Percentiles rank a stretch among this genome's conserved stretches.
Evolutionary conservation across 2,113 vertebrate species (phyloP).

Genomic region (Erinaceus europaeus): DNA sequence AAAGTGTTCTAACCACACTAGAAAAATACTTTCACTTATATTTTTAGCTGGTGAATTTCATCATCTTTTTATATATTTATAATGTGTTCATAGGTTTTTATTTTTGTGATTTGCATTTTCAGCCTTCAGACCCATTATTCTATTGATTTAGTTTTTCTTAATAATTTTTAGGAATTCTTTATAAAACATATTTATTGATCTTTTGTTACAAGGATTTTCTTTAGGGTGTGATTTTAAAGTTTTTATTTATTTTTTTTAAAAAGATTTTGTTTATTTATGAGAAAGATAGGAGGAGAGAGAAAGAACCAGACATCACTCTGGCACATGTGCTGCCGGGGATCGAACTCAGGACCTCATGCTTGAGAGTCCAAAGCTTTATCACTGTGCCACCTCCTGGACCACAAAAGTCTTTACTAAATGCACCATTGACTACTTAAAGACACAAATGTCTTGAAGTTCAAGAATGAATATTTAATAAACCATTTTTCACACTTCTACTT

Average conservation of each 20-base stretch:
- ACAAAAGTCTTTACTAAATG: too few relatives aligned
- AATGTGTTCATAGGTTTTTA: neutral
- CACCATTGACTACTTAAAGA: neutral
- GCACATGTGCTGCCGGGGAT: too few relatives aligned
- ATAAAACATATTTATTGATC: neutral
- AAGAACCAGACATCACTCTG: too few relatives aligned
- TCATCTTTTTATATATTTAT: neutral
- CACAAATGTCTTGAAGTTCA: neutral
- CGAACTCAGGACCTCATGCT: too few relatives aligned
- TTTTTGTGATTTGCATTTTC: neutral
- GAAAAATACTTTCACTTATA: conserved; percentile 13
- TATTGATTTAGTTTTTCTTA: neutral
- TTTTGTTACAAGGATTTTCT: neutral
- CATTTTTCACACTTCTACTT: conserved; percentile 32
- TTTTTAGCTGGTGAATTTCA: neutral
- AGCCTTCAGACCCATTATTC: neutral
- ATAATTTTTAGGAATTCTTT: neutral
- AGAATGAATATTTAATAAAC: conserved; percentile 31
- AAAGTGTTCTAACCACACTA: neutral
- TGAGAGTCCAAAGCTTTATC: too few relatives aligned
- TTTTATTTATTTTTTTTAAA: too few relatives aligned
- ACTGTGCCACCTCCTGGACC: too few relatives aligned
- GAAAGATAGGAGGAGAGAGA: too few relatives aligned
- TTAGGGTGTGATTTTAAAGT: neutral
- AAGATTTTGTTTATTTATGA: too few relatives aligned